phyloP scores from a whole-genome alignment of 2,888 invertebrate genomes.

The Dryomyza anilis region DNA sequence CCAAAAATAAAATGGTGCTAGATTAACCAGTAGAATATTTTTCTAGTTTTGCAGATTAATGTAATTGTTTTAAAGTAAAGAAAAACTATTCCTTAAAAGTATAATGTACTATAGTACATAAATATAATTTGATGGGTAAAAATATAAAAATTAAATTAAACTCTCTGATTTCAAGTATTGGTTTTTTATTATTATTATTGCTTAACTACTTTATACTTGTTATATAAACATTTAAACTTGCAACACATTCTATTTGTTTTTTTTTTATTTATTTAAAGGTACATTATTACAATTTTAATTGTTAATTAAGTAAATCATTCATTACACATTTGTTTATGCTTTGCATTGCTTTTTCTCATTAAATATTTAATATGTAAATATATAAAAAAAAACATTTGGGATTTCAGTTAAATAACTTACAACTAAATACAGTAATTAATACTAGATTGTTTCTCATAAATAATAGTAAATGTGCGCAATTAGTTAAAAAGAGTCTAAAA shows the following conservation, averaged over 20 bases:
- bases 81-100: conserved; percentile 20
- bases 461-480: neutral
- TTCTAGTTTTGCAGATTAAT: no score
- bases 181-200: no score
- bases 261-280: conserved; percentile 1
- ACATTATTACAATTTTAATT: conserved; percentile 20
- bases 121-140: neutral
- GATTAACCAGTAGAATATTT: no score
- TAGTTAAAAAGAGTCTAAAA: conserved; percentile 6
- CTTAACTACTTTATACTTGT: neutral
- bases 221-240: neutral
- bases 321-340: conserved; percentile 10
- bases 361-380: neutral
- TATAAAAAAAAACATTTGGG: conserved; percentile 2
- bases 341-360: conserved; percentile 22
- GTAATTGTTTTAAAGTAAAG: no score
- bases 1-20: no score
- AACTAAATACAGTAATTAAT: conserved; percentile 2
- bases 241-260: neutral
- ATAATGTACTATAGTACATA: neutral
- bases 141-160: neutral
- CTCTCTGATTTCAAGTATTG: neutral
- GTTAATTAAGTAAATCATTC: neutral
- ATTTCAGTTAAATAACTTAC: conserved; percentile 15
- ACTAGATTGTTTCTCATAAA: conserved; percentile 10